A percentile compares a stretch with the other conserved stretches of the same genome.
phyloP scores from a whole-genome alignment of 2,113 vertebrate species.

The Engystomops pustulosus region DNA sequence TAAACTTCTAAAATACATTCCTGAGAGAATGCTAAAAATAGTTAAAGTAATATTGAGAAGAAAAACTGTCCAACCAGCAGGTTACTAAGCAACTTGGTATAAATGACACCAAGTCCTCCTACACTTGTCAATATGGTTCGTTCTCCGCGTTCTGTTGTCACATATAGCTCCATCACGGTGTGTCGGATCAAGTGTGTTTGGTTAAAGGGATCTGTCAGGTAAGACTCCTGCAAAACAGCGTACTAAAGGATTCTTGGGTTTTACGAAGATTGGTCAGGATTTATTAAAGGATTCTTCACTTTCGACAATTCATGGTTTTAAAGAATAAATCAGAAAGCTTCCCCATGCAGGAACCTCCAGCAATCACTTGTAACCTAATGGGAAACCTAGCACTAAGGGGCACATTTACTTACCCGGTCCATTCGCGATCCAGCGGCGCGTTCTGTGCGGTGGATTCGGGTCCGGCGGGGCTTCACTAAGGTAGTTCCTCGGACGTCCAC shows the following conservation, averaged over 20 bases:
- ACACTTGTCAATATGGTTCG: constrained; percentile 26
- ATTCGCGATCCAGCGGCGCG: too few species aligned
- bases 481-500: too few species aligned
- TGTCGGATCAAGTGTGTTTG: background rate
- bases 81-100: constrained; percentile 22
- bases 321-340: background rate
- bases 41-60: constrained; percentile 6
- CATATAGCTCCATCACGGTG: background rate
- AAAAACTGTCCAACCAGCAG: constrained; percentile 8
- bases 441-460: too few species aligned
- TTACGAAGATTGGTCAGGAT: background rate
- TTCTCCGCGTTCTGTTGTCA: background rate
- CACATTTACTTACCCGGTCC: too few species aligned
- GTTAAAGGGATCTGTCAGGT: background rate
- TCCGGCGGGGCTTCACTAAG: too few species aligned
- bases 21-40: constrained; percentile 6
- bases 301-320: background rate
- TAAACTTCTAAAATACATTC: background rate
- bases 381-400: background rate
- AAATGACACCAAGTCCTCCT: constrained; percentile 23
- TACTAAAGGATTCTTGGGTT: background rate
- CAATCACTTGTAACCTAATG: background rate
- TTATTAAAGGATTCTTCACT: background rate
- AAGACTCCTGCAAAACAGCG: background rate
- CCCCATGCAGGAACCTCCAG: background rate